A percentile compares a stretch with the other conserved stretches of the same genome.
phyloP scores from a whole-genome alignment of 1,140 invertebrate species.

The Zaprionus nigranus region DNA sequence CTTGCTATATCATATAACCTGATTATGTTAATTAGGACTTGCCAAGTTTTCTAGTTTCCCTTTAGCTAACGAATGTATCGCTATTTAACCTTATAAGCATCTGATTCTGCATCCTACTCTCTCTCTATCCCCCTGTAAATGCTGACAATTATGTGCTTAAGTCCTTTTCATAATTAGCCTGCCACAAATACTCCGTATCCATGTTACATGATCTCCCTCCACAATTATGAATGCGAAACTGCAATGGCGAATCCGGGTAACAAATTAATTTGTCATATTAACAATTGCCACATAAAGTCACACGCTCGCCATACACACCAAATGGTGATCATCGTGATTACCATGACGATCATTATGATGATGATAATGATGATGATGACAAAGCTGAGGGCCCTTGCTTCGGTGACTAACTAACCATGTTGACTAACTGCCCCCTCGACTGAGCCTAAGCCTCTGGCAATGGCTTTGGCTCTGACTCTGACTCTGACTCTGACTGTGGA shows the following conservation, averaged over 20 bases:
- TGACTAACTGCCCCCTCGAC: constrained; percentile 53
- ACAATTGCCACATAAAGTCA: constrained; percentile 80
- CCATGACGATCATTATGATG: constrained; percentile 33
- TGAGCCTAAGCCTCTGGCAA: constrained; percentile 41
- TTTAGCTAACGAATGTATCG: not conserved
- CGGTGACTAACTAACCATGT: constrained; percentile 53
- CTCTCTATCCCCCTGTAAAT: not conserved
- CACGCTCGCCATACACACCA: constrained; percentile 61
- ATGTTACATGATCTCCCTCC: constrained; percentile 8
- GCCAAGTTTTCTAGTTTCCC: not conserved
- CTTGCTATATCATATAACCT: not conserved
- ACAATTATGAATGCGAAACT: constrained; percentile 8
- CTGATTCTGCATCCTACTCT: not conserved
- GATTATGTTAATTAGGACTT: not conserved
- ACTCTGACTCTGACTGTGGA: constrained; percentile 13
- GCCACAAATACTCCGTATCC: constrained; percentile 49
- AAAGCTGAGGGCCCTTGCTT: constrained; percentile 36
- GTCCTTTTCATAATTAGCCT: constrained; percentile 18
- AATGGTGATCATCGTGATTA: constrained; percentile 42
- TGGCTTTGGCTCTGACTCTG: constrained; percentile 18
- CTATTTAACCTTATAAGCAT: not conserved
- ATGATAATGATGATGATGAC: constrained; percentile 28
- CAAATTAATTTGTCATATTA: constrained; percentile 83
- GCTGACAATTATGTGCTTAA: constrained; percentile 11
- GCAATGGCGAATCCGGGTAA: constrained; percentile 69